Percentiles rank a stretch among this genome's conserved stretches.
phyloP scores from a whole-genome alignment of 2,797 vertebrate species.

The Scleropages formosus region DNA sequence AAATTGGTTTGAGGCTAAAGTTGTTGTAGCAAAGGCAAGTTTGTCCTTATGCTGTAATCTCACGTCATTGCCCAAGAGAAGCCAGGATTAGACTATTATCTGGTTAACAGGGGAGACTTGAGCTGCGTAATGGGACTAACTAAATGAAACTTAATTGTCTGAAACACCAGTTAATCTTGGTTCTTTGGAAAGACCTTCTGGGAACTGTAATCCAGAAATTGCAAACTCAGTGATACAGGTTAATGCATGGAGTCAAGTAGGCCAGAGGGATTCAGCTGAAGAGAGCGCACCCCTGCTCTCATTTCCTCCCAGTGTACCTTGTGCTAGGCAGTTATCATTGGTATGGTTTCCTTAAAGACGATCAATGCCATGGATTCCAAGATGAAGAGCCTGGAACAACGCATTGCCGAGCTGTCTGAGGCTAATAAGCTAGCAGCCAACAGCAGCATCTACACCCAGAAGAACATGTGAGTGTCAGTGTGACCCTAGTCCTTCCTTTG shows the following conservation, averaged over 20 bases:
- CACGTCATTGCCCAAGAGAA: too few species aligned
- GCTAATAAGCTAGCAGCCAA: constrained; percentile 98
- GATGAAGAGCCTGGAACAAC: constrained; percentile 96
- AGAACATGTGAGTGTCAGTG: constrained; percentile 88
- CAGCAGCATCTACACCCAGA: constrained; percentile 97
- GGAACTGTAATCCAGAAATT: background rate
- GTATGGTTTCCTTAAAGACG: constrained; percentile 67
- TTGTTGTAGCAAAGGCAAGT: too few species aligned
- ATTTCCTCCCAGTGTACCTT: background rate
- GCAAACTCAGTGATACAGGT: background rate
- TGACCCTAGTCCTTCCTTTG: background rate
- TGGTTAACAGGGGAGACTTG: constrained; percentile 61
- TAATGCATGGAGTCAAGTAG: too few species aligned
- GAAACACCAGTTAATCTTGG: too few species aligned
- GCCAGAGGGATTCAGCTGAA: background rate
- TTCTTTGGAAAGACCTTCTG: too few species aligned
- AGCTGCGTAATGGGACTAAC: constrained; percentile 53
- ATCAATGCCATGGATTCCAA: constrained; percentile 99
- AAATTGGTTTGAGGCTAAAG: too few species aligned
- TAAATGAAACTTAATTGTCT: too few species aligned
- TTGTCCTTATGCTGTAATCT: too few species aligned
- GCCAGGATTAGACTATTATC: constrained; percentile 46
- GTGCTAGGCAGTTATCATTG: background rate
- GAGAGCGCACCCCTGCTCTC: background rate
- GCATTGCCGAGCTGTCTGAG: constrained; percentile 92